Evolutionary conservation across 2,888 invertebrate genomes (phyloP), one percentile per base, ranked within the genome.

Genomic region (Tenodera sinensis): DNA sequence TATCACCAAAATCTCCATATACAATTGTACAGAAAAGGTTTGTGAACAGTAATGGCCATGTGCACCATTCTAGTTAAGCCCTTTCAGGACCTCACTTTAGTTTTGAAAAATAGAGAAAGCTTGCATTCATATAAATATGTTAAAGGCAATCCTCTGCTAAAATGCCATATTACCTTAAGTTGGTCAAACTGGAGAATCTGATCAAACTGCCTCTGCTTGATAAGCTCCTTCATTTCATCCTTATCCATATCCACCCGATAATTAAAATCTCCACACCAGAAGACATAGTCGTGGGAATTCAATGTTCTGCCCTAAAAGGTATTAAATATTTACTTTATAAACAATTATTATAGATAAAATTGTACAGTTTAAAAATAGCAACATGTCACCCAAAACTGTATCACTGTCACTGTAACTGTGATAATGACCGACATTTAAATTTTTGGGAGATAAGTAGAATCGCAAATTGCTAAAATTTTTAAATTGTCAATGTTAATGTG

Each of bases 261-360:
- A 93, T 99, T 99, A 93, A 99, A 99, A 94, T 99, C 99, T 0
- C 99, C 99, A 93, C 99, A 98, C 99, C 99, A 99, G 93, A 99
- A 99, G 1, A 99, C 96, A 93, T 98, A 99, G 94, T 99, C 99
- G 93, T 99, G 99, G 1, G 98, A 97, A 93, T 98, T 97, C 9
- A 99, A 94, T 0, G 97, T 97, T 90, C 98, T 95, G 15, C 98
- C 98, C 95, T 95, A 92, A 88, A 93, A 92, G 83, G 47, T 12
- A 84, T 12, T 81, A 28, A 42, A 9, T 1, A 12, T 12, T 42
- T 42, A 42, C 42, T 42, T 81, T 25, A 88, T 88, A 89, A 28
- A 84, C 8, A 8, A 42, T 20, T 27, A 82, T 47, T 20, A 87
- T 20, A 86, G 83, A 47, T 14, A 83, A 90, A 83, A 4, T 4